Base-by-base conservation (phyloP, 2,113 vertebrate species). In the Pseudorasbora parva region DNA sequence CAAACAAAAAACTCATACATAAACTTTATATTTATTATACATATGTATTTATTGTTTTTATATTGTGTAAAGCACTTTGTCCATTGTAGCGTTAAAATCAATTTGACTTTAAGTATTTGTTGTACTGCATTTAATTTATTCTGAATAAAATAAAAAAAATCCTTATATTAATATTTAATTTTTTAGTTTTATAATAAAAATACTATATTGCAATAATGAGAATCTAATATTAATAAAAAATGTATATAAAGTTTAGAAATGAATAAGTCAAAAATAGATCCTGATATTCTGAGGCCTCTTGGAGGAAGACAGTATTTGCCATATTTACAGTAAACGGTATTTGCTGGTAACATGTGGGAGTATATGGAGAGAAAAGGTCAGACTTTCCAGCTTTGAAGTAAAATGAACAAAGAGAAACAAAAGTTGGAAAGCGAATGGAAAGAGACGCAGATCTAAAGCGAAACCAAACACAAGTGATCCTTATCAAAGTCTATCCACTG, bases 381-480 rank as follows among this genome's bases (percentile, higher is more conserved):
- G 10, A 66, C 51, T 59, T 37, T 37, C 7, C 37, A n/a, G n/a
- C n/a, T n/a, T n/a, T 37, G 37, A 37, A 37, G 37, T 30, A 8
- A 17, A 11, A 12, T 25, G 41, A 80, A 57, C 1, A 23, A 21
- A 79, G n/a, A 45, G 17, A 78, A 62, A 66, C 1, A 43, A 81
- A 79, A 84, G 37, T 27, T 23, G n/a, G n/a, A 37, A 17, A 41
- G 21, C 4, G 60, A 77, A 54, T 37, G 57, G 69, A 85, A 64
- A 64, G 21, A 33, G 57, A 64, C 4, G 25, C 30, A 3, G 33
- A 43, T 78, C 74, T 56, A 43, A 17, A 45, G 37, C 2, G 78
- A 83, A 81, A 81, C 82, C 54, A 77, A 37, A 81, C 45, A 37
- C 64, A 56, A 30, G 4, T 5, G 82, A 76, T 87, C 43, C 14